phyloP scores from a whole-genome alignment of 53 echinoderm and acorn worm genomes.

The Echinarachnius parma region DNA sequence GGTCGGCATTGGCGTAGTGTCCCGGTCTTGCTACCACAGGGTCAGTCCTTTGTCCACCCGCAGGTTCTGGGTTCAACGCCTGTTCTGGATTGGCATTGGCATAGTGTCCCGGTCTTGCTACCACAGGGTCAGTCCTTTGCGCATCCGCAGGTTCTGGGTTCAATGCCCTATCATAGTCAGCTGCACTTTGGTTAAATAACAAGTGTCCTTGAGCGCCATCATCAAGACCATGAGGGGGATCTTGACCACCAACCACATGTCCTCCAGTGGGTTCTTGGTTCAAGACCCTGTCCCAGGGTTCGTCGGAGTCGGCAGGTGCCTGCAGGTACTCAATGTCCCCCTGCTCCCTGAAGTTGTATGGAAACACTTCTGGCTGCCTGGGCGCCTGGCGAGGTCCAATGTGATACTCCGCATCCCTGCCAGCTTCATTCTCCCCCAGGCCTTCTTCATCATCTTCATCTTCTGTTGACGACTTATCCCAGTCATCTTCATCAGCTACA shows the following conservation, averaged over 20 bases:
- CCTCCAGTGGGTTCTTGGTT: slow-evolving; percentile 1
- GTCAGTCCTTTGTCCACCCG: neutral
- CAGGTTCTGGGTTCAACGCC: neutral
- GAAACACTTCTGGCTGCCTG: neutral
- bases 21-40: slow-evolving; percentile 15
- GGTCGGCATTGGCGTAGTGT: slow-evolving; percentile 20
- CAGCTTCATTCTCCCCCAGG: neutral
- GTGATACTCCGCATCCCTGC: neutral
- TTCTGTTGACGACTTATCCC: too few relatives aligned
- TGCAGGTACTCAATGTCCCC: slow-evolving; percentile 3
- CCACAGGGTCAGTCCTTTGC: too few relatives aligned
- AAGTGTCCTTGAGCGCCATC: neutral
- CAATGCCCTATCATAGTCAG: slow-evolving; percentile 1
- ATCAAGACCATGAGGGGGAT: neutral
- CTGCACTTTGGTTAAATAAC: too few relatives aligned
- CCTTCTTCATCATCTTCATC: neutral
- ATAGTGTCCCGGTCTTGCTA: neutral
- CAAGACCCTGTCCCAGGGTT: slow-evolving; percentile 36
- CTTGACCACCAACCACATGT: slow-evolving; percentile 1
- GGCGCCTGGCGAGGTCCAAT: neutral
- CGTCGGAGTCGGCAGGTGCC: slow-evolving; percentile 24
- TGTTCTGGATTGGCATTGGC: neutral
- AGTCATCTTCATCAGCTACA: slow-evolving; percentile 14
- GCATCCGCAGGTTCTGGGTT: slow-evolving; percentile 2
- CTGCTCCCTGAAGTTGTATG: neutral